These are phyloP conservation scores for Sycophila sp. DNA, from an alignment of 1,140 invertebrate species.

Conservation along the genomic window DNA sequence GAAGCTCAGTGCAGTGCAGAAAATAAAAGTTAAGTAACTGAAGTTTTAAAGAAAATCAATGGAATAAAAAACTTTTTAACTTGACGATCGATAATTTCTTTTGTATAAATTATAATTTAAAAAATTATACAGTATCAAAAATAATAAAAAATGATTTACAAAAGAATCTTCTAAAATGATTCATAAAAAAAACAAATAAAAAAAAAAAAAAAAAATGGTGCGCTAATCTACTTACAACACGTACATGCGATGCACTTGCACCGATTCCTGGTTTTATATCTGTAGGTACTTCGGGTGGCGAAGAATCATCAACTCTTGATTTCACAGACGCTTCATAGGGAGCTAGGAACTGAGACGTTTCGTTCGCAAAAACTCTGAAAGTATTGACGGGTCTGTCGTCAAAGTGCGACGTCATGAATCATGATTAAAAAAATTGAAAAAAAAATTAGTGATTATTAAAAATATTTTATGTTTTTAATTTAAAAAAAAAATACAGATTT, in stretches of 20 bases:
- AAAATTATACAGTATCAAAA: background rate
- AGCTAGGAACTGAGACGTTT: conserved; percentile 79
- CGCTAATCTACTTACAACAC: conserved; percentile 66
- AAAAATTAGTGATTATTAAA: too few species aligned
- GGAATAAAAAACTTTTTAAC: too few species aligned
- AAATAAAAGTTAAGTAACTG: conserved; percentile 41
- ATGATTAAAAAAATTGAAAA: conserved; percentile 21
- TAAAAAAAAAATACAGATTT: too few species aligned
- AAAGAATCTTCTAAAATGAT: background rate
- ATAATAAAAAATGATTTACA: background rate
- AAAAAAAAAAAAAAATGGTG: conserved; percentile 59
- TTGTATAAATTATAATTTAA: background rate
- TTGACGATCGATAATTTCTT: too few species aligned
- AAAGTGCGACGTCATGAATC: conserved; percentile 30
- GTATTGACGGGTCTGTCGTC: conserved; percentile 33
- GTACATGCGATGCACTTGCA: conserved; percentile 64
- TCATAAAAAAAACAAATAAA: conserved; percentile 8
- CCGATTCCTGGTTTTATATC: conserved; percentile 59
- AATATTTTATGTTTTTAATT: background rate
- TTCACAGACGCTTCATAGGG: conserved; percentile 77
- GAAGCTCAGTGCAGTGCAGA: conserved; percentile 38
- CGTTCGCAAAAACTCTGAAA: conserved; percentile 77
- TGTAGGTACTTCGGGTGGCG: conserved; percentile 57
- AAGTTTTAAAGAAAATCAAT: background rate
- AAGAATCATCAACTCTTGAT: conserved; percentile 60